Conservation (phyloP, 1,140 invertebrate species). For the Cherax destructor region DNA sequence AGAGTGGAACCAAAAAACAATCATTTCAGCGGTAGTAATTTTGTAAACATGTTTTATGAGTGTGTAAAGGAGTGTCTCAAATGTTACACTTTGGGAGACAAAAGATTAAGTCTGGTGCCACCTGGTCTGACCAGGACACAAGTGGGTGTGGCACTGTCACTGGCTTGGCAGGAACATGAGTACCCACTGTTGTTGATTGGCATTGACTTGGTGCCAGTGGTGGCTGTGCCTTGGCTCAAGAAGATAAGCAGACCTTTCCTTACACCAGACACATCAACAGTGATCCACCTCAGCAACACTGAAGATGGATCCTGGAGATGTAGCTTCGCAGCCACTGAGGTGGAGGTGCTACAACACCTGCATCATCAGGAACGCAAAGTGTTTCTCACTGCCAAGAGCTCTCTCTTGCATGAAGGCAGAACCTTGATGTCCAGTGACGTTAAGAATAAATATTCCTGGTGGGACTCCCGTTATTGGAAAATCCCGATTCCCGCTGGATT, state of each 20-base stretch:
- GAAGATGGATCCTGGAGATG: background rate
- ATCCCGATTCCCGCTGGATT: background rate
- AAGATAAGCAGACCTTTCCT: background rate
- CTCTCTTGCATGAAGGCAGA: background rate
- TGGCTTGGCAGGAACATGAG: constrained; percentile 13
- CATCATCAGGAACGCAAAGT: background rate
- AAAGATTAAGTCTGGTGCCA: constrained; percentile 10
- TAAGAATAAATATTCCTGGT: constrained; percentile 1
- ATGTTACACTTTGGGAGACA: background rate
- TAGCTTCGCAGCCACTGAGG: background rate
- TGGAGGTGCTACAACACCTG: background rate
- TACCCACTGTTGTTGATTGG: constrained; percentile 16
- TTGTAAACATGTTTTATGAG: background rate
- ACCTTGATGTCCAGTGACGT: constrained; percentile 5
- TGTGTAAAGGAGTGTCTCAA: background rate
- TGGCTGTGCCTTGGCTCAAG: background rate
- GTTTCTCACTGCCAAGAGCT: background rate
- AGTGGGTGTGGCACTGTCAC: constrained; percentile 2
- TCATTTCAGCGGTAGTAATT: background rate
- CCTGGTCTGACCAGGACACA: constrained; percentile 23
- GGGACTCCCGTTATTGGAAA: constrained; percentile 10
- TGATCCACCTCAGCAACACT: background rate
- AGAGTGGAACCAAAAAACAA: background rate
- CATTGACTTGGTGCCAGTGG: constrained; percentile 12
- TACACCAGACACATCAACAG: background rate